These are phyloP conservation scores for Epirrhoe alternata DNA, from an alignment of 2,888 invertebrate species.

Conservation along the genomic window DNA sequence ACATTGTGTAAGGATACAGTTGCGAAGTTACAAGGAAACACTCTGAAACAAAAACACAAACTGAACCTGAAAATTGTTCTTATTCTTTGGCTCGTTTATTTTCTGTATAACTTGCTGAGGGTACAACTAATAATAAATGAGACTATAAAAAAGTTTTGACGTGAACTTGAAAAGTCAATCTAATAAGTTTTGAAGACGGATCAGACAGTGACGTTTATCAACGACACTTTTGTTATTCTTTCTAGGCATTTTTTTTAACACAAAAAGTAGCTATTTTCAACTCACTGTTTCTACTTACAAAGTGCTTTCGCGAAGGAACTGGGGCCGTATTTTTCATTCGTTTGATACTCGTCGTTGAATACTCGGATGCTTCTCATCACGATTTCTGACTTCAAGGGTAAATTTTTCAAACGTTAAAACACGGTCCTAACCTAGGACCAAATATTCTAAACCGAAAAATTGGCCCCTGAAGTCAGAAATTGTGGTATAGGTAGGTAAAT, in stretches of 20 bases:
- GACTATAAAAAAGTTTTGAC: constrained; percentile 44
- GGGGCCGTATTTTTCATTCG: no score
- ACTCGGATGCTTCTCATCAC: no score
- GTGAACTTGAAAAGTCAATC: constrained; percentile 42
- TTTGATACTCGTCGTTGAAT: no score
- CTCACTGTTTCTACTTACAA: no score
- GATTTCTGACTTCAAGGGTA: no score
- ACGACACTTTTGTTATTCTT: background rate
- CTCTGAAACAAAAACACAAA: constrained; percentile 43
- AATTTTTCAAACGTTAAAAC: no score
- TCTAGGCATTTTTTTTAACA: background rate
- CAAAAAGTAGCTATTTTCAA: no score
- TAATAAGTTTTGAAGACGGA: constrained; percentile 34
- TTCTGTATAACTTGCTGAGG: constrained; percentile 32
- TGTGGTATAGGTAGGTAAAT: no score
- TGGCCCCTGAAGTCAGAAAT: no score
- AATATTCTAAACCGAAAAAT: no score
- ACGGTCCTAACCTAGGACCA: no score
- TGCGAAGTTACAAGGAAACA: constrained; percentile 39
- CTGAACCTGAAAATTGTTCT: constrained; percentile 38
- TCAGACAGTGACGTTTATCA: background rate
- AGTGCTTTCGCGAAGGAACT: no score
- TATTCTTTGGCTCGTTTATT: constrained; percentile 48
- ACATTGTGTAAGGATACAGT: constrained; percentile 38
- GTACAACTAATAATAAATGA: constrained; percentile 50